A percentile compares a stretch with the other conserved stretches of the same genome.
These are phyloP conservation scores for Tupaia tana DNA, from an alignment of 2,113 vertebrate genomes.

Conservation along the genomic window DNA sequence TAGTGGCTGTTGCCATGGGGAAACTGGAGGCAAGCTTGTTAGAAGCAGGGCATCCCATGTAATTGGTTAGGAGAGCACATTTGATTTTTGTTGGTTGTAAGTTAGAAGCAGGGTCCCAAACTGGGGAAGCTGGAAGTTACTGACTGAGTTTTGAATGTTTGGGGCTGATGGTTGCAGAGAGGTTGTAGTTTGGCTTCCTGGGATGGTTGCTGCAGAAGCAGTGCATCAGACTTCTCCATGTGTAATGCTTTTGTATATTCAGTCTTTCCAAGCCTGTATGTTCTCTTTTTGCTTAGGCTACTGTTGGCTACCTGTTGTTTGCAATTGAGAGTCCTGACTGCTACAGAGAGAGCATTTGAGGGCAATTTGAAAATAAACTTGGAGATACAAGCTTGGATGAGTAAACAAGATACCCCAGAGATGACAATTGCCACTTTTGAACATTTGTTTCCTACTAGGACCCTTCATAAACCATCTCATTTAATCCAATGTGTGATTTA, in stretches of 20 bases:
- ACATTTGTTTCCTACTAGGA: background rate
- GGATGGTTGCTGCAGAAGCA: background rate
- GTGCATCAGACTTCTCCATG: background rate
- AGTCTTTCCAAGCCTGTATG: background rate
- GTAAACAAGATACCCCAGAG: background rate
- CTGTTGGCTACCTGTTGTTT: background rate
- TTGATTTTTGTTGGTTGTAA: slow-evolving; percentile 14
- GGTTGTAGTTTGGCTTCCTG: background rate
- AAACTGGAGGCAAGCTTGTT: background rate
- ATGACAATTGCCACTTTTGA: background rate
- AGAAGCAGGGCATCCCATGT: background rate
- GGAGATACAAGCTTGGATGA: background rate
- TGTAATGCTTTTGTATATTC: background rate
- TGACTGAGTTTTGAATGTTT: background rate
- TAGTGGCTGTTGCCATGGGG: background rate
- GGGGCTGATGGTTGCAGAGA: background rate
- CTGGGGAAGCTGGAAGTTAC: background rate
- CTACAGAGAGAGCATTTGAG: background rate
- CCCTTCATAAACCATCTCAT: background rate
- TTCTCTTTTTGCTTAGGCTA: background rate
- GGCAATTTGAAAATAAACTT: background rate
- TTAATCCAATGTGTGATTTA: background rate
- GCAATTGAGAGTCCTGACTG: background rate
- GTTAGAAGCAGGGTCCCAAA: background rate
- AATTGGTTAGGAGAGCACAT: background rate